Evolutionary conservation across 1,140 invertebrate species (phyloP).

Genomic region (Cherax quadricarinatus): DNA sequence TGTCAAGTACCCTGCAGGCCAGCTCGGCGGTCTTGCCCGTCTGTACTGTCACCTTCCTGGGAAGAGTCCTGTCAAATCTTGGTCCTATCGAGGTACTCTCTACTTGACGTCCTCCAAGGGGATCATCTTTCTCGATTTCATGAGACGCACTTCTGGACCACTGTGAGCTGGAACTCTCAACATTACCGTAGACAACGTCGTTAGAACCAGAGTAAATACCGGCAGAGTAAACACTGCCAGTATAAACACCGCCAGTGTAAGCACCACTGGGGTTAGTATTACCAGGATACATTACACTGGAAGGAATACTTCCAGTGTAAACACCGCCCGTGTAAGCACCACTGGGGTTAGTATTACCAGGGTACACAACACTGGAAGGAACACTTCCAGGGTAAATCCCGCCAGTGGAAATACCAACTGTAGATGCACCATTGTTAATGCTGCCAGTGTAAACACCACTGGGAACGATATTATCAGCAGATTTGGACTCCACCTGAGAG

Average conservation of each 20-base stretch:
- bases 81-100: slow-evolving; percentile 18
- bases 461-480: background rate
- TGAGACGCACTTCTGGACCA: background rate
- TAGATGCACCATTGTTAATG: background rate
- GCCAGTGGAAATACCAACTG: background rate
- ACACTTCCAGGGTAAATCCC: background rate
- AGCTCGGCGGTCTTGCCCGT: slow-evolving; percentile 51
- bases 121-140: background rate
- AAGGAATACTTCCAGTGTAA: background rate
- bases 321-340: background rate
- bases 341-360: too few relatives aligned
- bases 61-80: slow-evolving; percentile 48
- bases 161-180: background rate
- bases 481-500: background rate
- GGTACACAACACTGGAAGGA: too few relatives aligned
- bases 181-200: background rate
- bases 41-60: slow-evolving; percentile 55
- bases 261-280: background rate
- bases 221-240: background rate
- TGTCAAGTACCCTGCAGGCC: slow-evolving; percentile 43
- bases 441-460: background rate
- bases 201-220: background rate
- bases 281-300: background rate
- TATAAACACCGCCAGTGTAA: background rate
- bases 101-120: background rate